Evolutionary conservation across 2,797 vertebrate genomes (phyloP).

Genomic region (Gila robusta): DNA sequence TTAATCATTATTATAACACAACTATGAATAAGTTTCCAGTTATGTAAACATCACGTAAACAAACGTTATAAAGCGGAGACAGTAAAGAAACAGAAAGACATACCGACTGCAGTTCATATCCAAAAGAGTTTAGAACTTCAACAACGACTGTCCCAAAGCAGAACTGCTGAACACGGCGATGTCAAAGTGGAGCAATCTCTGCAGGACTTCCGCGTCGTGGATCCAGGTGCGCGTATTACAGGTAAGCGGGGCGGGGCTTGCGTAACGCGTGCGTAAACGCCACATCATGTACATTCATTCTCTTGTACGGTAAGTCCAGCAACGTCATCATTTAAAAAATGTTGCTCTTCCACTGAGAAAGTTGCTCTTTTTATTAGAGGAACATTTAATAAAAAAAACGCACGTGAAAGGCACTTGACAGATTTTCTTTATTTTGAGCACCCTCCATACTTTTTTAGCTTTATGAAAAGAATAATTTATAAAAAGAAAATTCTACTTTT

Average conservation of each 20-base stretch:
- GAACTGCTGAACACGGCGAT: not conserved
- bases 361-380: not conserved
- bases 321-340: not conserved
- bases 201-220: constrained; percentile 82
- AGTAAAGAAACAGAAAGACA: not conserved
- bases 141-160: not conserved
- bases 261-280: constrained; percentile 74
- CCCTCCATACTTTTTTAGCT: not conserved
- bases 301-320: not conserved
- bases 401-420: not conserved
- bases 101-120: constrained; percentile 4
- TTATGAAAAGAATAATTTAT: not conserved
- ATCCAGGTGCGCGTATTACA: constrained; percentile 82
- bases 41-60: not conserved
- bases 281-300: constrained; percentile 51
- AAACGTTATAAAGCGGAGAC: not conserved
- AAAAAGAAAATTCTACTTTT: not conserved
- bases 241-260: constrained; percentile 72
- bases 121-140: not conserved
- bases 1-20: not conserved
- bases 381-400: not conserved
- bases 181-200: not conserved
- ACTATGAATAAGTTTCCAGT: not conserved
- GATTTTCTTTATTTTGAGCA: not conserved
- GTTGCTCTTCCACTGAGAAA: not conserved